Base-by-base conservation (phyloP, 2,113 vertebrate species). In the Siphamia tubifer region DNA sequence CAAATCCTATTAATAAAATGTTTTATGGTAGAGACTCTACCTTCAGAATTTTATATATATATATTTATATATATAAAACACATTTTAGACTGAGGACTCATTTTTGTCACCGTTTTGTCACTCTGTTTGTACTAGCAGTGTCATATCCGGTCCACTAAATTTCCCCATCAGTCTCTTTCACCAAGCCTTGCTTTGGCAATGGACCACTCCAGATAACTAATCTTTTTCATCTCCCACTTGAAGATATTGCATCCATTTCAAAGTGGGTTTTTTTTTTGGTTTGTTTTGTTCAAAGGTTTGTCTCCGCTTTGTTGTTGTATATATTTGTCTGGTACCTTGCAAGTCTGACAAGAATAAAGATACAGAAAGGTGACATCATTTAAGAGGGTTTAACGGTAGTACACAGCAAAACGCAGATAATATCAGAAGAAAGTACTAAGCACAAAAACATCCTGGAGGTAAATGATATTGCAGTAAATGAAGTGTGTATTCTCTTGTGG, bases 121-220 rank as follows among this genome's bases (percentile, higher is more conserved):
- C 36, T 49, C 31, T 35, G 21, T 64, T 49, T 74, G 47, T 70
- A 69, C 51, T 17, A 21, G 24, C 39, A 2, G 64, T 36, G 53
- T 74, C 63, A 31, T 74, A 56, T 56, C 64, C 21, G 23, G 31
- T 54, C 42, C 1, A 3, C 58, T 47, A 47, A 68, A 67, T 62
- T 61, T 49, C 32, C 42, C 75, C 62, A 82, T 87, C 58, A 24
- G 21, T 87, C 72, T 64, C 36, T 74, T 76, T 84, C 43, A 40
- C 49, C 30, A 23, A 66, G 51, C 63, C 15, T 19, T 38, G 68
- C 72, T 49, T 55, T 84, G 66, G 60, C 67, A 60, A 30, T 43
- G 17, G 57, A 38, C 64, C 80, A 71, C 68, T 87, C 61, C 17
- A 67, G 79, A 88, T 83, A 79, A 76, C 72, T 49, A 68, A 87